These are phyloP conservation scores for Schlechtendalia chinensis DNA, from an alignment of 1,140 invertebrate species.

Conservation along the genomic window DNA sequence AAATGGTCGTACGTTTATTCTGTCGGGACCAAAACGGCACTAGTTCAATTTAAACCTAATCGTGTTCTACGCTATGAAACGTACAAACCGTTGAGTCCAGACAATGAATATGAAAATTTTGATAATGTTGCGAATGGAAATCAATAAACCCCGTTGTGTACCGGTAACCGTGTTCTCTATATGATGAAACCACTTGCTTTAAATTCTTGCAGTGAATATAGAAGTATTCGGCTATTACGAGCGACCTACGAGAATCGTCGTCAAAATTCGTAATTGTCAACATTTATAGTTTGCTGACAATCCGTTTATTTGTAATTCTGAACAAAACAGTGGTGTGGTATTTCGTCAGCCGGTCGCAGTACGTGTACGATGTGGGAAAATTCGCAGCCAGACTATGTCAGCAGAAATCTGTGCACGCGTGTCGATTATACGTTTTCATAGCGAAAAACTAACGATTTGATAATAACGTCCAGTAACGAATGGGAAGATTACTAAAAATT, in stretches of 20 bases:
- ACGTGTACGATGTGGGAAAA: conserved; percentile 76
- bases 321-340: conserved; percentile 74
- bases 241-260: background rate
- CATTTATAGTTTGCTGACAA: no score
- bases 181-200: no score
- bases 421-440: conserved; percentile 86
- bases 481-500: no score
- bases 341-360: conserved; percentile 84
- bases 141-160: no score
- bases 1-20: no score
- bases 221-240: background rate
- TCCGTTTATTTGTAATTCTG: conserved; percentile 51
- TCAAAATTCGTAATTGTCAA: background rate
- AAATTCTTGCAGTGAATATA: conserved; percentile 1
- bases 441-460: conserved; percentile 71
- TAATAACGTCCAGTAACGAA: conserved; percentile 76
- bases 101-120: no score
- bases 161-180: no score
- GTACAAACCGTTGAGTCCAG: no score
- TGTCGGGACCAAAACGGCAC: no score
- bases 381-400: conserved; percentile 82
- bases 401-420: conserved; percentile 78
- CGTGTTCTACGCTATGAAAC: no score
- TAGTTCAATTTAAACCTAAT: no score
- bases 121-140: no score